Conservation (phyloP, 1,140 invertebrate species). For the Ceratitis capitata region DNA sequence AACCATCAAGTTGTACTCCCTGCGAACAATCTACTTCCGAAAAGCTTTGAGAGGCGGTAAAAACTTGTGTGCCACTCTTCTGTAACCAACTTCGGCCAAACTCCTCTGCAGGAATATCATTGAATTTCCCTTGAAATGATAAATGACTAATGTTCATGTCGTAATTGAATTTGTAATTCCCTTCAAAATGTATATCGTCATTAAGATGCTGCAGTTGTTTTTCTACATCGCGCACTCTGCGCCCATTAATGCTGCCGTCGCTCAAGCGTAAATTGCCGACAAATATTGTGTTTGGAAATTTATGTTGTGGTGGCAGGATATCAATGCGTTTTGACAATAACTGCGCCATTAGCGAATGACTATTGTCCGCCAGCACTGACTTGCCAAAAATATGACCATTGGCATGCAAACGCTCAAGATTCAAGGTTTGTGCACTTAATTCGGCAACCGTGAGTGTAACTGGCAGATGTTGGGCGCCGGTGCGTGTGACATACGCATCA, state of each 20-base stretch:
- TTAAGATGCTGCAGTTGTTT: conserved; percentile 56
- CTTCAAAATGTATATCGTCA: conserved; percentile 60
- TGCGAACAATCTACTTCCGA: conserved; percentile 51
- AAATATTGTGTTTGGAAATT: conserved; percentile 59
- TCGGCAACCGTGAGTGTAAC: conserved; percentile 43
- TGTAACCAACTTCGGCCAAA: conserved; percentile 57
- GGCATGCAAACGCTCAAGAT: conserved; percentile 38
- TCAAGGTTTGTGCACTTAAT: conserved; percentile 43
- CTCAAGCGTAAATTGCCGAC: conserved; percentile 61
- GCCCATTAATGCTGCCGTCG: conserved; percentile 49
- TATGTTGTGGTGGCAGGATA: conserved; percentile 35
- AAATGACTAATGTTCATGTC: conserved; percentile 52
- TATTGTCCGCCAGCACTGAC: conserved; percentile 43
- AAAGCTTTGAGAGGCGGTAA: conserved; percentile 53
- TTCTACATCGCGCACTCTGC: conserved; percentile 49
- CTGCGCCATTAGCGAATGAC: conserved; percentile 46
- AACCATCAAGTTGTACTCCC: conserved; percentile 52
- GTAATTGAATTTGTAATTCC: conserved; percentile 60
- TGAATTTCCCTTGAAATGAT: conserved; percentile 50
- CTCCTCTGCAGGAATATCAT: conserved; percentile 50
- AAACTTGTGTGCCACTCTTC: conserved; percentile 48
- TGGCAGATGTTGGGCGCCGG: conserved; percentile 28
- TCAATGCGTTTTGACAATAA: conserved; percentile 34
- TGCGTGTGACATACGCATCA: background rate
- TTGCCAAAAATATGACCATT: conserved; percentile 52